Conservation (phyloP, 2,888 invertebrate species). For the Ophion obscuratus region DNA sequence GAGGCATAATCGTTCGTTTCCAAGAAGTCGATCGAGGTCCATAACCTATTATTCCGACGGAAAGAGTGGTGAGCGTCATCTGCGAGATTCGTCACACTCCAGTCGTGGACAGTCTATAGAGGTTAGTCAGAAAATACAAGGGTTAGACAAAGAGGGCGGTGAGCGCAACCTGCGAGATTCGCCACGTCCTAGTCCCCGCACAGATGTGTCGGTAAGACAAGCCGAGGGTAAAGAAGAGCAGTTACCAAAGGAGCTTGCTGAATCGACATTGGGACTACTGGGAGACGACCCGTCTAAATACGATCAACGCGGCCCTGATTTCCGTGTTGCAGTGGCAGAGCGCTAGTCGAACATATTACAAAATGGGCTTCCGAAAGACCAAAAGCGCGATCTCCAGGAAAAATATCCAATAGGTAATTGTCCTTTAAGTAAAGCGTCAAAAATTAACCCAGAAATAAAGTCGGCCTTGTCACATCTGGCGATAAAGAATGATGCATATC, state of each 20-base stretch:
- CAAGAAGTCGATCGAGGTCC: conserved; percentile 20
- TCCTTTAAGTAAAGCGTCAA: conserved; percentile 48
- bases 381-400: conserved; percentile 45
- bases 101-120: conserved; percentile 8
- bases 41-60: conserved; percentile 39
- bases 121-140: neutral
- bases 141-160: conserved; percentile 48
- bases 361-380: conserved; percentile 52
- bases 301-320: conserved; percentile 52
- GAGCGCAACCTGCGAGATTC: conserved; percentile 55
- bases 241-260: conserved; percentile 40
- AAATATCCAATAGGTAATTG: conserved; percentile 60
- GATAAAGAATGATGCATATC: conserved; percentile 52
- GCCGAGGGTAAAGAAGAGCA: conserved; percentile 4
- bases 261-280: conserved; percentile 50
- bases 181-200: conserved; percentile 41
- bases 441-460: conserved; percentile 52
- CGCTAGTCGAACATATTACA: conserved; percentile 58
- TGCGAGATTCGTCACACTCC: conserved; percentile 31
- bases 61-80: conserved; percentile 47
- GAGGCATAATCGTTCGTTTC: neutral
- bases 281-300: neutral
- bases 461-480: conserved; percentile 38
- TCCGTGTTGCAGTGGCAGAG: conserved; percentile 57
- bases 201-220: conserved; percentile 37